Evolutionary conservation across 2,888 invertebrate species (phyloP), one percentile per base, ranked within the genome.

Genomic region (Petrolisthes cinctipes): DNA sequence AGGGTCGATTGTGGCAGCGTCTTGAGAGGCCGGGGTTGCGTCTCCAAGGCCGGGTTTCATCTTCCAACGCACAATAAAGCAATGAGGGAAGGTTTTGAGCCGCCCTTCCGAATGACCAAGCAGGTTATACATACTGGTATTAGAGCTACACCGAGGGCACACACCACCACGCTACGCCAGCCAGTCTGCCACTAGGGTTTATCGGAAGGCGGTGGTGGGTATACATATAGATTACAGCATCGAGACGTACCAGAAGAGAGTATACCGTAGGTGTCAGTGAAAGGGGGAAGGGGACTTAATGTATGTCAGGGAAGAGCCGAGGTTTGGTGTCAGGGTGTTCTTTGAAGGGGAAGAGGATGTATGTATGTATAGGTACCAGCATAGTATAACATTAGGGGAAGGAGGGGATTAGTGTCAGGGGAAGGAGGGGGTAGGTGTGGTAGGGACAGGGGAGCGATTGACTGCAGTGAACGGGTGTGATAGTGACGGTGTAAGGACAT

Each of bases 11-110:
- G 5, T 37, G 4, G 56, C 6, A 11, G 83, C 23, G 20, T 57
- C 5, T 37, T 23, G 54, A 6, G 1, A 20, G 66, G 57, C 9
- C 14, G 57, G 86, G 87, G 51, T 75, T 75, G 73, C 20, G 73
- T 61, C 87, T 51, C 9, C 37, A 9, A 11, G 66, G 54, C 54
- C 23, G 9, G 56, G 53, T 84, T 87, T 84, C 84, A 87, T 87
- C 87, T 80, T 83, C 80, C 83, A 84, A 87, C 87, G 87, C 83
- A 84, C 87, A 84, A 87, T 87, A 87, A 84, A 87, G 87, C 87
- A 87, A 87, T 87, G 87, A 84, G 66, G 86, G 87, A 87, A 84
- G 84, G 87, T 71, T 80, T 84, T 84, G 87, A 87, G 83, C 86
- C 57, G 14, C 84, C 80, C 76, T 80, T 84, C 81, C 75, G 83